Evolutionary conservation across 2,113 vertebrate species (phyloP).

Genomic region (Todiramphus saurophagus): DNA sequence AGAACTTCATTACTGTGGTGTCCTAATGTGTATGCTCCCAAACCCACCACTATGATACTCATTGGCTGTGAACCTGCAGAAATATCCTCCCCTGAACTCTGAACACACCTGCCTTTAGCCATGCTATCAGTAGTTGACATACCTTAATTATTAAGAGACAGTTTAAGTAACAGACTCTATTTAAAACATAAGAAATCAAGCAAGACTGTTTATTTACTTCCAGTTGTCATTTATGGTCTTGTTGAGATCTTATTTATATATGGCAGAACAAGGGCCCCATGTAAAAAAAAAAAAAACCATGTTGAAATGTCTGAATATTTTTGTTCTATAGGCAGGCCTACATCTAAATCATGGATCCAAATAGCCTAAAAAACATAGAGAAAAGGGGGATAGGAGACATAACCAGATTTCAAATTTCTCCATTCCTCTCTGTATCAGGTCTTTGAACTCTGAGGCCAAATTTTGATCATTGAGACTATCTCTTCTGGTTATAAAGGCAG

Average conservation of each 20-base stretch:
- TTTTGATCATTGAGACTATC: background rate
- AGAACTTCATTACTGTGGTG: conserved; percentile 33
- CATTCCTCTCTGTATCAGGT: background rate
- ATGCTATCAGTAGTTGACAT: conserved; percentile 46
- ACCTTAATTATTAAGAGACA: conserved; percentile 50
- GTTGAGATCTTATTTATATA: conserved; percentile 52
- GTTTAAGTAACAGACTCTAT: conserved; percentile 45
- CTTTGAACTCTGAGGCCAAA: conserved; percentile 26
- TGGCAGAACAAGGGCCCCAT: conserved; percentile 48
- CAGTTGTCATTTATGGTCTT: conserved; percentile 51
- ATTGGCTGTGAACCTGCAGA: conserved; percentile 49
- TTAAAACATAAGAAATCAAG: conserved; percentile 14
- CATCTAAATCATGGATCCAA: background rate
- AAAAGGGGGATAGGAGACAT: background rate
- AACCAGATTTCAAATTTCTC: background rate
- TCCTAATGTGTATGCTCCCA: conserved; percentile 53
- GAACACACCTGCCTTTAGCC: conserved; percentile 63
- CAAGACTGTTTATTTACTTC: conserved; percentile 47
- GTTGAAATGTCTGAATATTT: conserved; percentile 39
- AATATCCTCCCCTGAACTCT: conserved; percentile 52
- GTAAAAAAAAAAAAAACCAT: background rate
- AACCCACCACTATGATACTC: conserved; percentile 26
- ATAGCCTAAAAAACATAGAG: background rate
- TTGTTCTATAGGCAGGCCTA: background rate
- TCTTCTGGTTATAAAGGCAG: conserved; percentile 29